Evolutionary conservation across 2,888 invertebrate genomes (phyloP).

Genomic region (Coelinius sp.): DNA sequence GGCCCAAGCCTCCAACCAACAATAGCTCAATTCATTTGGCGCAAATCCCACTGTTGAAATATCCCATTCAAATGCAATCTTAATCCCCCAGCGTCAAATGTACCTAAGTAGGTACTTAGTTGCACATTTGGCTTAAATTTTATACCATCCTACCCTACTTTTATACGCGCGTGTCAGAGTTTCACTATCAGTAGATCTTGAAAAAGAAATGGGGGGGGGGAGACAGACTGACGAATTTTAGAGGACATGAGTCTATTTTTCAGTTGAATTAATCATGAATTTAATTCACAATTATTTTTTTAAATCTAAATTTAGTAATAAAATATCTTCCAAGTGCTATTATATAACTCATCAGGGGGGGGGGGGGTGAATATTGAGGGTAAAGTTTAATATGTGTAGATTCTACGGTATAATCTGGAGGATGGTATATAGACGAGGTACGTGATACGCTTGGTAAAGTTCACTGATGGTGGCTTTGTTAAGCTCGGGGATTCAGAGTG

Average conservation of each 20-base stretch:
- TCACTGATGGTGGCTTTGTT: slow-evolving; percentile 68
- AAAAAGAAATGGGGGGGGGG: slow-evolving; percentile 45
- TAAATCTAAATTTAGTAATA: not conserved
- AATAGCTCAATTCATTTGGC: slow-evolving; percentile 63
- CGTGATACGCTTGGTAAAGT: slow-evolving; percentile 70
- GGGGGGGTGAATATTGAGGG: not conserved
- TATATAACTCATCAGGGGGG: not conserved
- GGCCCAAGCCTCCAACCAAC: slow-evolving; percentile 57
- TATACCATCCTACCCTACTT: slow-evolving; percentile 43
- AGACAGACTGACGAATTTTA: slow-evolving; percentile 34
- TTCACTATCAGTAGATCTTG: slow-evolving; percentile 36
- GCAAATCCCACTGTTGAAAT: slow-evolving; percentile 54
- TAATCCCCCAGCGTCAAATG: slow-evolving; percentile 61
- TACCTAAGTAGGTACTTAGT: slow-evolving; percentile 69
- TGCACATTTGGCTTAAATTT: slow-evolving; percentile 69
- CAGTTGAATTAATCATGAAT: too few relatives aligned
- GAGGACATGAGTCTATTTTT: too few relatives aligned
- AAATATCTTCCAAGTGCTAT: not conserved
- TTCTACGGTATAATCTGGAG: slow-evolving; percentile 64
- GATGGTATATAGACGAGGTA: slow-evolving; percentile 64
- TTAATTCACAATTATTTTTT: too few relatives aligned
- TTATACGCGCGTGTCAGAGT: slow-evolving; percentile 21
- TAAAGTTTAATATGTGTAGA: slow-evolving; percentile 50
- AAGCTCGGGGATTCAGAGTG: slow-evolving; percentile 71
- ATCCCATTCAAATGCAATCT: slow-evolving; percentile 68